phyloP scores from a whole-genome alignment of 2,888 invertebrate species.

The Drosophila peninsularis region DNA sequence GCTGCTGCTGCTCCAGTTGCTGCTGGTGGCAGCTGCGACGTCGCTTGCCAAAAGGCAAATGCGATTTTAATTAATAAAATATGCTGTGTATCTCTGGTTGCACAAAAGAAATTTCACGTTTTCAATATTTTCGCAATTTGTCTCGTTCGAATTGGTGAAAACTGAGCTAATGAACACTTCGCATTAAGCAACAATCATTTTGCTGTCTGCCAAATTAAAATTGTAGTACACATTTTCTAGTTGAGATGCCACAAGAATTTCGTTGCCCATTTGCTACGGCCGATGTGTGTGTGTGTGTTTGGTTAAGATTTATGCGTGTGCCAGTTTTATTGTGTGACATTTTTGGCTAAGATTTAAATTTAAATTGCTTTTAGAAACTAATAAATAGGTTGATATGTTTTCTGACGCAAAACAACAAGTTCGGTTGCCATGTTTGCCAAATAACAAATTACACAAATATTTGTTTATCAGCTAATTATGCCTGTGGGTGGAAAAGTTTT shows the following conservation, averaged over 20 bases:
- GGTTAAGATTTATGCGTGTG: constrained; percentile 76
- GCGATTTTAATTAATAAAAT: constrained; percentile 79
- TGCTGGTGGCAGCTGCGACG: constrained; percentile 52
- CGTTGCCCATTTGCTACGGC: constrained; percentile 58
- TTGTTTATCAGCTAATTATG: constrained; percentile 16
- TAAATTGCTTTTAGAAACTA: constrained; percentile 63
- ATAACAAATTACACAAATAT: constrained; percentile 17
- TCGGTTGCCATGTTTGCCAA: constrained; percentile 29
- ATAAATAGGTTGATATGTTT: constrained; percentile 48
- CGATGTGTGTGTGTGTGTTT: constrained; percentile 27
- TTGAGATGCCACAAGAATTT: constrained; percentile 66
- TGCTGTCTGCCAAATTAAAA: constrained; percentile 38
- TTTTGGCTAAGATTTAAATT: constrained; percentile 46
- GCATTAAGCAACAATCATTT: constrained; percentile 29
- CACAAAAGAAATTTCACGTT: constrained; percentile 74
- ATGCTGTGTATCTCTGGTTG: constrained; percentile 68
- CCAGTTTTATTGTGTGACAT: constrained; percentile 67
- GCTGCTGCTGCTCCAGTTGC: constrained; percentile 34
- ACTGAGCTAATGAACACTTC: constrained; percentile 66
- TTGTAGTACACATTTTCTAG: constrained; percentile 68
- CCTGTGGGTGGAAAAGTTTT: background rate
- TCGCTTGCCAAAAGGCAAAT: constrained; percentile 68
- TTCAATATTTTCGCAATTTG: constrained; percentile 48
- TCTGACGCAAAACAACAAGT: constrained; percentile 33
- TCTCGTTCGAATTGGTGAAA: constrained; percentile 39